Conservation (phyloP, 2,113 vertebrate species). For the Dicaeum eximium region DNA sequence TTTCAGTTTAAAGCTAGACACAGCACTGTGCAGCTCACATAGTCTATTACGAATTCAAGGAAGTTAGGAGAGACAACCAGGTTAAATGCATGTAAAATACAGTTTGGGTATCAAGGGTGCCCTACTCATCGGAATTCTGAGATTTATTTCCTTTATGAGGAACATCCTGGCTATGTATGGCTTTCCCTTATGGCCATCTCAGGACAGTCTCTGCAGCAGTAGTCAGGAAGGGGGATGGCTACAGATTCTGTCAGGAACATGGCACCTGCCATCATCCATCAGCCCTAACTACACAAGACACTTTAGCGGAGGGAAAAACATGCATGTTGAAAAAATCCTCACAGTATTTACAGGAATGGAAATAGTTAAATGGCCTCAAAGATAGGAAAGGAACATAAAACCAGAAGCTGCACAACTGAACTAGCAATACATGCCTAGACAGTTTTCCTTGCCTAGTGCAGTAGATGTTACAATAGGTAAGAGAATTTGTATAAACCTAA, state of each 20-base stretch:
- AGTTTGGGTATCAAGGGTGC: neutral
- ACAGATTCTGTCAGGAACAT: neutral
- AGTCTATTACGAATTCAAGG: neutral
- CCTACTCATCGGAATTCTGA: neutral
- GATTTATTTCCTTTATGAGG: neutral
- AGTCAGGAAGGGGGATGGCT: neutral
- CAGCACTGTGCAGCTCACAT: neutral
- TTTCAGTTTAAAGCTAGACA: neutral
- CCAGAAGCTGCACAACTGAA: neutral
- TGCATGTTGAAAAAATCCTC: neutral
- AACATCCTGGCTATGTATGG: neutral
- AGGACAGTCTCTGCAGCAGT: neutral
- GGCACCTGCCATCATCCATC: neutral
- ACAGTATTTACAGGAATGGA: neutral
- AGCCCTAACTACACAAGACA: neutral
- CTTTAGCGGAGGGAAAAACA: rapidly evolving
- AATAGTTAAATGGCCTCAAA: neutral
- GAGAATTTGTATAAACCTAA: neutral
- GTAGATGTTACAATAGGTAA: neutral
- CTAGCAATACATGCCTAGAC: neutral
- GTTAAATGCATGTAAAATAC: neutral
- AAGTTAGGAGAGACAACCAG: neutral
- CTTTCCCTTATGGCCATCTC: neutral
- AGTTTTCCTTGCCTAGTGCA: neutral
- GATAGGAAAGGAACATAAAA: neutral